Conservation (phyloP, 2,113 vertebrate genomes). For the Petroica traversi region DNA sequence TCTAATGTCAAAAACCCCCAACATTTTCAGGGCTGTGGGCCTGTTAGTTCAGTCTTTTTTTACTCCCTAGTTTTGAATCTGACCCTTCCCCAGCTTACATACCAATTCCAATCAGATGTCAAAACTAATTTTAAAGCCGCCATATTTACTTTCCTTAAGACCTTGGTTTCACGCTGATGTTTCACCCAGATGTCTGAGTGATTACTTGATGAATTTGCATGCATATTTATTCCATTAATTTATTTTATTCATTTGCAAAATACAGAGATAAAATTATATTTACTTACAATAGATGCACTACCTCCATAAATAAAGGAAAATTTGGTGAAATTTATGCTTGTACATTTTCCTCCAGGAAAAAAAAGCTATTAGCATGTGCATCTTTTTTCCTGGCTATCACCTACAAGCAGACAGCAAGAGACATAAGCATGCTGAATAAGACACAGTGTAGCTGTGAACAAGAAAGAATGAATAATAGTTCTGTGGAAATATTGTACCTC, state of each 20-base stretch:
- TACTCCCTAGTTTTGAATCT: not conserved
- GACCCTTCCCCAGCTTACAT: not conserved
- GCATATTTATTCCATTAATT: not conserved
- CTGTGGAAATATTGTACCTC: not conserved
- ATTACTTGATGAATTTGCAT: not conserved
- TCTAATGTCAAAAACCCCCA: not conserved
- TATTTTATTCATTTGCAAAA: not conserved
- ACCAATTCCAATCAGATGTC: not conserved
- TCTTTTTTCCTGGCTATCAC: not conserved
- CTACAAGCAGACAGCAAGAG: not conserved
- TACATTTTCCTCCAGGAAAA: not conserved
- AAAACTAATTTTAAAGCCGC: not conserved
- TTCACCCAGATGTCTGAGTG: not conserved
- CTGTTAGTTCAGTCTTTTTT: not conserved
- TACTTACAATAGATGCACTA: not conserved
- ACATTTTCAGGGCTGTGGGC: too few relatives aligned
- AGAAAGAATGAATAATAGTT: not conserved
- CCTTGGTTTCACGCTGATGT: not conserved
- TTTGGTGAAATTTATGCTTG: not conserved
- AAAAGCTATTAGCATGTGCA: not conserved
- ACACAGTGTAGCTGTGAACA: not conserved
- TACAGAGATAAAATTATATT: not conserved
- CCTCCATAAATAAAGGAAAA: not conserved
- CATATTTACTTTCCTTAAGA: not conserved
- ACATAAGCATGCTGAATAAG: not conserved